Evolutionary conservation across 2,888 invertebrate genomes (phyloP).

Genomic region (Cephus rjabovi): DNA sequence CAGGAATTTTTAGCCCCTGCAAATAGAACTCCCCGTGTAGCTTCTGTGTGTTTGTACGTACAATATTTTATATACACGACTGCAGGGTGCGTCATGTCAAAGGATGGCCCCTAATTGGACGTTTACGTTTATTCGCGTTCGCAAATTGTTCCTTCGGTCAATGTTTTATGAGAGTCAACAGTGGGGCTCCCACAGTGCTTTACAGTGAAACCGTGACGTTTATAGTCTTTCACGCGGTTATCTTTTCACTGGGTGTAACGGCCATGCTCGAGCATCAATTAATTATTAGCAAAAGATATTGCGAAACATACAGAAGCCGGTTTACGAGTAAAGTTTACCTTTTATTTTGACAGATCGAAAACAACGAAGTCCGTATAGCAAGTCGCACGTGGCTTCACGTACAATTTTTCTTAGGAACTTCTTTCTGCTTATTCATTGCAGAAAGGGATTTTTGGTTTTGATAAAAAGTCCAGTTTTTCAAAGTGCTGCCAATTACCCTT

Average conservation of each 20-base stretch:
- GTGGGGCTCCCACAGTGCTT: not conserved
- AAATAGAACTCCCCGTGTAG: not conserved
- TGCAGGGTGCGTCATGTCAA: constrained; percentile 26
- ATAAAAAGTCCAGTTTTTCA: too few species aligned
- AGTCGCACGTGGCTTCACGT: too few species aligned
- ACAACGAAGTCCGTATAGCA: not conserved
- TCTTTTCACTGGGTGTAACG: not conserved
- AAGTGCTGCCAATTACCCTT: too few species aligned
- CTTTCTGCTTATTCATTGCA: too few species aligned
- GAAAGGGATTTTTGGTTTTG: too few species aligned
- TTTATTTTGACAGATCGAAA: not conserved
- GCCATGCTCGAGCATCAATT: not conserved
- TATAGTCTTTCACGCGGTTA: not conserved
- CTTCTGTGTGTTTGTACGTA: not conserved
- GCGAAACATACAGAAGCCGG: not conserved
- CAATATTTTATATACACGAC: not conserved
- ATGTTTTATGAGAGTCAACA: not conserved
- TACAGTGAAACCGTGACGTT: not conserved
- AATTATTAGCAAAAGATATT: not conserved
- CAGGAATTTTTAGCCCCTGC: not conserved
- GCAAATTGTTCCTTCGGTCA: constrained; percentile 28
- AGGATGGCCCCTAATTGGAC: constrained; percentile 39
- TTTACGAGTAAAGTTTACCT: not conserved
- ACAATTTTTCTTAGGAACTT: not conserved
- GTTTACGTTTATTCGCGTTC: constrained; percentile 40